A percentile compares a stretch with the other conserved stretches of the same genome.
Evolutionary conservation across 2,797 vertebrate genomes (phyloP).

Genomic region (Leontocebus nigricollis): DNA sequence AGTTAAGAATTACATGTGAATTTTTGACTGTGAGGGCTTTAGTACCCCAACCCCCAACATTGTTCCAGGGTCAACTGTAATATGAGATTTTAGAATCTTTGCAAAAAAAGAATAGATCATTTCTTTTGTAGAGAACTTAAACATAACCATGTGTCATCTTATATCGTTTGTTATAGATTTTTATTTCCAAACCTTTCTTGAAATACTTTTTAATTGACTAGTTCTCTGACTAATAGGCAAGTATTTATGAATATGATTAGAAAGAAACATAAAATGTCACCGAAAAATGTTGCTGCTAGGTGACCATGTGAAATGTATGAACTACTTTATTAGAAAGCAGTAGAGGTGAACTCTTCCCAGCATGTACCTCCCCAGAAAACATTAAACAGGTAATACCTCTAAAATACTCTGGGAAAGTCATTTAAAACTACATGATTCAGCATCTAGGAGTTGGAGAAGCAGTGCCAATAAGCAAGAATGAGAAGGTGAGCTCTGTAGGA

Average conservation of each 20-base stretch:
- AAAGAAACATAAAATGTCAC: background rate
- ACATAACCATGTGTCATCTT: background rate
- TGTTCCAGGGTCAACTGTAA: background rate
- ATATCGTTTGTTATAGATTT: background rate
- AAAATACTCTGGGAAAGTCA: background rate
- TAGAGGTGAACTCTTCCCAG: background rate
- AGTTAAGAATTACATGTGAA: background rate
- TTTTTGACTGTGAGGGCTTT: background rate
- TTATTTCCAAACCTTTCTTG: constrained; percentile 1
- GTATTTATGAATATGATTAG: background rate
- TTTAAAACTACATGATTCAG: constrained; percentile 25
- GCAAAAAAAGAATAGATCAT: background rate
- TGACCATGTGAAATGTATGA: background rate
- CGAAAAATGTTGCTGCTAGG: background rate
- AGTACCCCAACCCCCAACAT: background rate
- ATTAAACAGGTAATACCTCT: background rate
- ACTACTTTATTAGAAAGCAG: background rate
- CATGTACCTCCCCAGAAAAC: background rate
- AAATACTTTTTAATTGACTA: background rate
- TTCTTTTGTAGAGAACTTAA: background rate
- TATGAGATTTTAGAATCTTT: background rate
- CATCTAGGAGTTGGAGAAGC: background rate
- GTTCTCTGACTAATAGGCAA: background rate
- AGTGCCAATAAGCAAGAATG: background rate
- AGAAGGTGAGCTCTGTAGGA: background rate